Evolutionary conservation across 2,888 invertebrate species (phyloP), one percentile per base, ranked within the genome.

Genomic region (Nomada fucata): DNA sequence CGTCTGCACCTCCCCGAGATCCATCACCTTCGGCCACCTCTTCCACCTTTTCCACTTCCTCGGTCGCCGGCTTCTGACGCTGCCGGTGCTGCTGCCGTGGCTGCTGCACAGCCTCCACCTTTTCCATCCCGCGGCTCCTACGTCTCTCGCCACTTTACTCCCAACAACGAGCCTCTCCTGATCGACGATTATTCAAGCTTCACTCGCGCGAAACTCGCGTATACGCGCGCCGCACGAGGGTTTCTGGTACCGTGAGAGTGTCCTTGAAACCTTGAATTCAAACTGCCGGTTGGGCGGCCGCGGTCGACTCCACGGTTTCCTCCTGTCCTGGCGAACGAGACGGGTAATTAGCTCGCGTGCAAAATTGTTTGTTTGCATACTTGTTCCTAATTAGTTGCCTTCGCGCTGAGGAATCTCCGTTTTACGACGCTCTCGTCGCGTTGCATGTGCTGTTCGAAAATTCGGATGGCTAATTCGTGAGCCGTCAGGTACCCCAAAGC

Each of bases 1-100:
- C 84, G 91, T 90, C 90, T 84, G 86, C 90, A 90, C 91, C 90
- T 90, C 88, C 88, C 85, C 83, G 73, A 87, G 90, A 91, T 91
- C 90, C 90, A 91, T 91, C 91, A 91, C 89, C 83, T 84, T 83
- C 81, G 71, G 74, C 78, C 68, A 72, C 73, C 81, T 82, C 74
- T 79, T 78, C 71, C 75, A 61, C 63, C 74, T 79, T 70, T 70
- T 76, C 73, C 68, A 67, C 84, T 84, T 82, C 73, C 73, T 75
- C 65, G 55, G 64, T 42, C 64, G 73, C 44, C 11, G 50, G 44
- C 63, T 79, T 61, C 71, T 57, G 69, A 79, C 65, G 75, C 44
- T 20, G 67, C 69, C 57, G 73, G 47, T 52, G 47, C 73, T 42
- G 55, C 70, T 76, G 61, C 74, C 53, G 76, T 76, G 53, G 76